Percentiles rank a stretch among this genome's conserved stretches.
These are phyloP conservation scores for Prorops nasuta DNA, from an alignment of 1,140 invertebrate genomes.

Conservation along the genomic window DNA sequence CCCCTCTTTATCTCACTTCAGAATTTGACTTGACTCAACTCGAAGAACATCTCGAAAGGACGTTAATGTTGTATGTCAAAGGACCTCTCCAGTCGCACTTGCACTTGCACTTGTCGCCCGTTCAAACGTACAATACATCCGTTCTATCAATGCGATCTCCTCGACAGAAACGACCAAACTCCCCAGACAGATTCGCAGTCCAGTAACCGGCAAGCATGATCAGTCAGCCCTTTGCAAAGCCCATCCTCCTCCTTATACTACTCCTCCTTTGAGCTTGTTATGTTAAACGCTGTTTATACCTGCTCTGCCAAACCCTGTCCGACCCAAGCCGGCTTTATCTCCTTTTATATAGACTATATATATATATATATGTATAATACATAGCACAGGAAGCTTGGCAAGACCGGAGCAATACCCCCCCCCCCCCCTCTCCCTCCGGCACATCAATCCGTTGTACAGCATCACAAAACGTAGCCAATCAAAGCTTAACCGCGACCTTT, in stretches of 20 bases:
- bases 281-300: conserved; percentile 28
- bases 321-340: too few species aligned
- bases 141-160: not conserved
- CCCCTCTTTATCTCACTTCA: too few species aligned
- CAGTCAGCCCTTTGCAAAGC: not conserved
- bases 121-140: conserved; percentile 15
- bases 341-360: too few species aligned
- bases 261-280: conserved; percentile 2
- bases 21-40: too few species aligned
- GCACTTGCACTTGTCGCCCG: conserved; percentile 1
- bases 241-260: not conserved
- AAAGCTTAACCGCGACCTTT: too few species aligned
- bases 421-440: too few species aligned
- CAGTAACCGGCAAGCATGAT: not conserved
- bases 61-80: conserved; percentile 25
- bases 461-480: too few species aligned
- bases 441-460: too few species aligned
- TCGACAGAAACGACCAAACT: not conserved
- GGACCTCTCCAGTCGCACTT: conserved; percentile 2
- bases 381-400: too few species aligned
- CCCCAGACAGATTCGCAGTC: not conserved
- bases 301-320: not conserved
- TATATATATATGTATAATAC: too few species aligned
- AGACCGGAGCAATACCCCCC: too few species aligned
- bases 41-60: conserved; percentile 10